Conservation (phyloP, 1,140 invertebrate species). For the Chymomyza costata region DNA sequence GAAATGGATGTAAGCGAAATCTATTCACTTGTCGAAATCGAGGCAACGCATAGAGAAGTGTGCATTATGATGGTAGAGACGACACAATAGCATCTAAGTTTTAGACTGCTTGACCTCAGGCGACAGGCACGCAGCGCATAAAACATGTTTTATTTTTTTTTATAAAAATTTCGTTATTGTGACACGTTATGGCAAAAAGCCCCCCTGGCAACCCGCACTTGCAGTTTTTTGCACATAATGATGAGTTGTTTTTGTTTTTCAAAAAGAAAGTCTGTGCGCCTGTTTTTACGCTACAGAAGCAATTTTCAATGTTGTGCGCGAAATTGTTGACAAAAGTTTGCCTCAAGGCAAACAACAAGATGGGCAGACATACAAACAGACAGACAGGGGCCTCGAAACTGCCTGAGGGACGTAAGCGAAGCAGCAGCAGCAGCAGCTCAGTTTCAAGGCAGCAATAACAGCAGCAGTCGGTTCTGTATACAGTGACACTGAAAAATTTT, state of each 20-base stretch:
- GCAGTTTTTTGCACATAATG: conserved; percentile 60
- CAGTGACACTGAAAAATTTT: no score
- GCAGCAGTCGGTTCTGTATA: conserved; percentile 36
- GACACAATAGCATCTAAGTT: no score
- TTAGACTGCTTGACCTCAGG: conserved; percentile 68
- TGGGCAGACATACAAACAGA: not conserved
- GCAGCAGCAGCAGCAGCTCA: conserved; percentile 40
- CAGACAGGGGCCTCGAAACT: not conserved
- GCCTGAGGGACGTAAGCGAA: not conserved
- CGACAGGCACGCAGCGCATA: conserved; percentile 2
- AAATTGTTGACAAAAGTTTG: conserved; percentile 71
- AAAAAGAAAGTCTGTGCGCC: no score
- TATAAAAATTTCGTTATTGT: conserved; percentile 52
- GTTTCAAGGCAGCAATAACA: conserved; percentile 60
- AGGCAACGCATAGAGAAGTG: conserved; percentile 33
- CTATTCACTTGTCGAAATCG: conserved; percentile 48
- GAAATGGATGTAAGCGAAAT: conserved; percentile 31
- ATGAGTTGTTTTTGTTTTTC: conserved; percentile 28
- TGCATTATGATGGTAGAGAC: conserved; percentile 42
- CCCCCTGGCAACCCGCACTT: conserved; percentile 12
- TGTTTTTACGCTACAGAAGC: conserved; percentile 63
- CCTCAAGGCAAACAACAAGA: conserved; percentile 64
- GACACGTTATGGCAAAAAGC: conserved; percentile 32
- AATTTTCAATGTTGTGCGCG: conserved; percentile 66
- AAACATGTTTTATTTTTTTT: conserved; percentile 2